phyloP scores from a whole-genome alignment of 2,113 vertebrate genomes.

The Dascyllus trimaculatus region DNA sequence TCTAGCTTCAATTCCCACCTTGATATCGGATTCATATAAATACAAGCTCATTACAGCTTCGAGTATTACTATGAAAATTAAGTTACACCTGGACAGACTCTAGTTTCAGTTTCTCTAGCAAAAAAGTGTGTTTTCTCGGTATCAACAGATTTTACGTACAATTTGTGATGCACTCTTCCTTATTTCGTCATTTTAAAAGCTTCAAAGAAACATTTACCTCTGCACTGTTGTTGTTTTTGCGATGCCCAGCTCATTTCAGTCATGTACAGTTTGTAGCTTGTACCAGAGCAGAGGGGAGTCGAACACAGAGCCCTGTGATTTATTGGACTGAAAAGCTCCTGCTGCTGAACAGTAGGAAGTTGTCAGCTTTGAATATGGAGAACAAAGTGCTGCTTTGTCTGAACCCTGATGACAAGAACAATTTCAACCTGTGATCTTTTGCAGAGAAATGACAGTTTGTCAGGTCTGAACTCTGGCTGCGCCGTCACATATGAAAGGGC shows the following conservation, averaged over 20 bases:
- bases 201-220: neutral
- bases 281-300: neutral
- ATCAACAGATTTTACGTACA: no score
- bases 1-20: no score
- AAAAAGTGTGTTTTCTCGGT: neutral
- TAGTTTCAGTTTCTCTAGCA: neutral
- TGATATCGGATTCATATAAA: no score
- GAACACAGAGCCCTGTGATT: slow-evolving; percentile 3
- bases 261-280: neutral
- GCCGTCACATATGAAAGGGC: neutral
- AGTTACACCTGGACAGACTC: neutral
- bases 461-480: slow-evolving; percentile 5
- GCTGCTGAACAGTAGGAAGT: slow-evolving; percentile 22
- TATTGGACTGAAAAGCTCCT: slow-evolving; percentile 31
- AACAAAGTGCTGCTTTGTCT: slow-evolving; percentile 1
- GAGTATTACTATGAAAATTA: no score
- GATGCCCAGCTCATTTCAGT: neutral
- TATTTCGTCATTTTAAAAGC: neutral
- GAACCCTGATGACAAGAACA: neutral
- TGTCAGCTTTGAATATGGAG: slow-evolving; percentile 6
- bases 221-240: neutral
- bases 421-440: slow-evolving; percentile 6
- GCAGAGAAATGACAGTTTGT: slow-evolving; percentile 24
- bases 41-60: no score
- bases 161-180: neutral